phyloP scores from a whole-genome alignment of 2,888 invertebrate genomes.

The Zygothrica quintamaculata region DNA sequence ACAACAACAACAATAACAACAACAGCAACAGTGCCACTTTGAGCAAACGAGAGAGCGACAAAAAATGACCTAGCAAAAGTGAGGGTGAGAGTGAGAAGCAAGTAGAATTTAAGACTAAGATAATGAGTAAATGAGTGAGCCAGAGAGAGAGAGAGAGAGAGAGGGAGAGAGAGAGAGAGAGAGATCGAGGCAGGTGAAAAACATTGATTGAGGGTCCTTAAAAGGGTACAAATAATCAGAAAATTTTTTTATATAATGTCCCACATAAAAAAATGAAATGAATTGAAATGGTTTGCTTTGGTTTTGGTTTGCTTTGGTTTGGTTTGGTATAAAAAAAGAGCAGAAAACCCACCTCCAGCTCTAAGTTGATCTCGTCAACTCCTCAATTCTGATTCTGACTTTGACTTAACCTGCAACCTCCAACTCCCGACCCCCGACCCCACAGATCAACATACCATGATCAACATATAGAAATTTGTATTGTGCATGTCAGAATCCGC shows the following conservation, averaged over 20 bases:
- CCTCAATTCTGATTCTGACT: not conserved
- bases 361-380: no score
- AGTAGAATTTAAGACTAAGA: slow-evolving; percentile 7
- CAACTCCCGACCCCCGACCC: no score
- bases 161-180: not conserved
- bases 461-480: slow-evolving; percentile 41
- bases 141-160: not conserved
- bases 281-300: slow-evolving; percentile 20
- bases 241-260: slow-evolving; percentile 74
- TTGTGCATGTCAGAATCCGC: slow-evolving; percentile 57
- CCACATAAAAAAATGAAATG: slow-evolving; percentile 64
- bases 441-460: no score
- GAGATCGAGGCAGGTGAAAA: slow-evolving; percentile 25
- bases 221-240: slow-evolving; percentile 80
- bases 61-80: not conserved
- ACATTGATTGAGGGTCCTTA: slow-evolving; percentile 82
- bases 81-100: not conserved
- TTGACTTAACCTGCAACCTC: not conserved
- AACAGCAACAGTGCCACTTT: slow-evolving; percentile 39
- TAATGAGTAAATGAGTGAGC: not conserved
- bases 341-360: slow-evolving; percentile 7
- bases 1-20: slow-evolving; percentile 36
- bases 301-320: no score
- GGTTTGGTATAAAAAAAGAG: no score
- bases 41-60: slow-evolving; percentile 6